Evolutionary conservation across 2,888 invertebrate genomes (phyloP), one percentile per base, ranked within the genome.

Genomic region (Drosophila yooni): DNA sequence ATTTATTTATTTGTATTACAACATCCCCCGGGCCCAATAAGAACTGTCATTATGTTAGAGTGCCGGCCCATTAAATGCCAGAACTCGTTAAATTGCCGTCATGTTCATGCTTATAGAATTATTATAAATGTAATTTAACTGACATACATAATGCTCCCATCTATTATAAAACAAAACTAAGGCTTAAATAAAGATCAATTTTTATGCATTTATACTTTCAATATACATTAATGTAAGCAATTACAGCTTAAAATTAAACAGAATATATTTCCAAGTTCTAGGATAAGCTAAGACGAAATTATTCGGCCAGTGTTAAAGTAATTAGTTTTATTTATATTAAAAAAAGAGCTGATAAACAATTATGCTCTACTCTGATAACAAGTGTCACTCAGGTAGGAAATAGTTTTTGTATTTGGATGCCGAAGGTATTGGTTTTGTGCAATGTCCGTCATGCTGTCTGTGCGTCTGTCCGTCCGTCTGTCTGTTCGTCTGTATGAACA

Each of bases 1-100:
- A 71, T 88, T 68, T 76, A 74, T 90, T 83, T 75, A 84, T 70
- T 65, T 72, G 60, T 71, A 65, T 73, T 64, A 46, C 54, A 46
- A 60, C 46, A 72, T 43, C 61, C 67, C 60, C 31, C 18, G 33
- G 33, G 33, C 46, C 62, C 78, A 65, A 60, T 60, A 53, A 21
- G 52, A 78, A 56, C 67, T 72, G 68, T 56, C 64, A 68, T 82
- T 59, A 67, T 58, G 43, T 53, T 60, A 43, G 21, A 8, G 11
- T 29, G 31, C 15, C 34, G 38, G 18, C n/a, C 61, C 54, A 60
- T 33, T 36, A 43, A 63, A 31, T 79, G 79, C 34, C 61, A 63
- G 21, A 46, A 29, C 21, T 63, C 65, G 36, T 71, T 74, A 52
- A 36, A 15, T 62, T 34, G 15, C 21, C 15, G 15, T 13, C 29